These are phyloP conservation scores for Pardalotus punctatus DNA, from an alignment of 2,113 vertebrate genomes.

Conservation along the genomic window DNA sequence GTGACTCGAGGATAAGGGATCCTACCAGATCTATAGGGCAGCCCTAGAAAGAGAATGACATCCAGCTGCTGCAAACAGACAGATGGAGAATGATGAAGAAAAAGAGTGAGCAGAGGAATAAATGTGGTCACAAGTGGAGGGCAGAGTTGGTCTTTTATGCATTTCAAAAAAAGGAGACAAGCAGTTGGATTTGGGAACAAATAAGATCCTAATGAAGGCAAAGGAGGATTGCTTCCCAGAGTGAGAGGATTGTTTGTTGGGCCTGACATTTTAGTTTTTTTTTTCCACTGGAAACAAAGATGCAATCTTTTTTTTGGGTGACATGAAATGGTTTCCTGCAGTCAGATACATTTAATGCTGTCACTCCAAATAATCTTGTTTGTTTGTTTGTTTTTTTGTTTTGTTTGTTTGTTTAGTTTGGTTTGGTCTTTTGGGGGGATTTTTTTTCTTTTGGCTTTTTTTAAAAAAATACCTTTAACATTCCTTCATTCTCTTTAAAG, in stretches of 20 bases:
- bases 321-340: background rate
- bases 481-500: background rate
- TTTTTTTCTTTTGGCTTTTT: background rate
- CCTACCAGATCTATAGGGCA: constrained; percentile 2
- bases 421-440: too few species aligned
- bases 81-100: background rate
- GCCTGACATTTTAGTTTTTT: background rate
- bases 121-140: background rate
- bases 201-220: background rate
- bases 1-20: constrained; percentile 36
- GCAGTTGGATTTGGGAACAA: background rate
- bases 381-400: too few species aligned
- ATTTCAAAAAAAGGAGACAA: background rate
- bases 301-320: background rate
- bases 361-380: background rate
- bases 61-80: background rate
- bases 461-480: background rate
- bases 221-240: background rate
- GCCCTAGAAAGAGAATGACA: background rate
- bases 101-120: background rate
- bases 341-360: background rate
- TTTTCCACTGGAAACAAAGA: background rate
- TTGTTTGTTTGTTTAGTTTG: too few species aligned
- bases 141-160: background rate
- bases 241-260: background rate